Evolutionary conservation across 2,113 vertebrate species (phyloP).

Genomic region (Ceuthmochares aereus): DNA sequence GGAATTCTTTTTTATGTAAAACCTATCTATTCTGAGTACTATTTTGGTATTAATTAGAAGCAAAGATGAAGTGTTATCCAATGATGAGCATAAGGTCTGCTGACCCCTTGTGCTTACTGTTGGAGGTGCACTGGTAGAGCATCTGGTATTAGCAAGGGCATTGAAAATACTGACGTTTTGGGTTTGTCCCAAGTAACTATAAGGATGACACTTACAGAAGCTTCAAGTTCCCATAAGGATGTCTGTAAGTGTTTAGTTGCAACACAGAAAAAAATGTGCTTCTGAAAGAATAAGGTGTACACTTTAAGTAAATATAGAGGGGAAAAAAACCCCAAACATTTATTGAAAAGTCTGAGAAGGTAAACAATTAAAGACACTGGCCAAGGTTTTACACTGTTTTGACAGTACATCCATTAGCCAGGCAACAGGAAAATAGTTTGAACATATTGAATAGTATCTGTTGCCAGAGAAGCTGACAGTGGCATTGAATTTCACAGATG

Average conservation of each 20-base stretch:
- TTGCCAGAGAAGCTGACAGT: not conserved
- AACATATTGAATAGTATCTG: not conserved
- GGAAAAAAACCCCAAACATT: not conserved
- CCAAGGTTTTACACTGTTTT: not conserved
- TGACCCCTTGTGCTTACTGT: not conserved
- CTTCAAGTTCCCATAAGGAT: not conserved
- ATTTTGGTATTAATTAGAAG: slow-evolving; percentile 51
- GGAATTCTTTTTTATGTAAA: slow-evolving; percentile 41
- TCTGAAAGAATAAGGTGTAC: not conserved
- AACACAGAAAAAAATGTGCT: not conserved
- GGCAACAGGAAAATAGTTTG: not conserved
- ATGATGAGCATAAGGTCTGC: not conserved
- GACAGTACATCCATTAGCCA: not conserved
- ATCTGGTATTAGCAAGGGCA: not conserved
- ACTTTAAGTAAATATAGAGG: not conserved
- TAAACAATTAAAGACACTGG: not conserved
- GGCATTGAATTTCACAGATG: rapidly evolving
- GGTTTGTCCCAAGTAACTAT: not conserved
- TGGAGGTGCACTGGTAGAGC: not conserved
- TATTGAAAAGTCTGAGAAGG: not conserved
- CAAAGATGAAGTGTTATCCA: not conserved
- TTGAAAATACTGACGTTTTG: rapidly evolving
- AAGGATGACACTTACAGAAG: not conserved
- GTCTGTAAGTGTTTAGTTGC: not conserved
- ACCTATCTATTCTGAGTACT: not conserved